Conservation (phyloP, 2,888 invertebrate genomes). For the Urechis unicinctus region DNA sequence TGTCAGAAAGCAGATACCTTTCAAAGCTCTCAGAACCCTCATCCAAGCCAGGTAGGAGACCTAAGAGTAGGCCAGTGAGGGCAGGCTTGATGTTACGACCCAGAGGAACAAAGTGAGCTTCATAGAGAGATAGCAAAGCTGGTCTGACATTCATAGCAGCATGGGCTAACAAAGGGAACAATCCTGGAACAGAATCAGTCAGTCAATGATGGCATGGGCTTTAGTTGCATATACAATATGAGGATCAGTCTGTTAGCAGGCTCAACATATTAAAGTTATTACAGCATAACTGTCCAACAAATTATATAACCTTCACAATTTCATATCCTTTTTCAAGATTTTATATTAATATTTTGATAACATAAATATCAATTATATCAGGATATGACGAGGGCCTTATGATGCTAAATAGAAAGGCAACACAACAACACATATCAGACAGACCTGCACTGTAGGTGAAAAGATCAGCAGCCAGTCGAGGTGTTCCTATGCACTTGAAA, state of each 20-base stretch:
- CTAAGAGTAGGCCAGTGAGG: slow-evolving; percentile 79
- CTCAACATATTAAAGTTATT: too few species aligned
- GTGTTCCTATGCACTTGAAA: slow-evolving; percentile 80
- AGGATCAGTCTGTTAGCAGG: too few species aligned
- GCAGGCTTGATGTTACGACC: slow-evolving; percentile 71
- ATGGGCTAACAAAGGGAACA: slow-evolving; percentile 81
- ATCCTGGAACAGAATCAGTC: slow-evolving; percentile 58
- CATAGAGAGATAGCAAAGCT: slow-evolving; percentile 72
- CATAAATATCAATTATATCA: too few species aligned
- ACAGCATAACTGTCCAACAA: too few species aligned
- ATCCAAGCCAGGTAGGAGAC: slow-evolving; percentile 79
- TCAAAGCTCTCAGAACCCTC: slow-evolving; percentile 78
- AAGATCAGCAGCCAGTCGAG: slow-evolving; percentile 69
- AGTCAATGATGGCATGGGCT: neutral
- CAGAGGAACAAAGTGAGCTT: slow-evolving; percentile 78
- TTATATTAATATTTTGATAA: too few species aligned
- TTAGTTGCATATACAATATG: too few species aligned
- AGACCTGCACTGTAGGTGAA: slow-evolving; percentile 64
- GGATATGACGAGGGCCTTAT: too few species aligned
- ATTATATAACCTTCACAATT: too few species aligned
- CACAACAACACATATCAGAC: too few species aligned
- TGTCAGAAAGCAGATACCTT: slow-evolving; percentile 50
- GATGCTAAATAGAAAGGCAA: too few species aligned
- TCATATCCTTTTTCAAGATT: too few species aligned
- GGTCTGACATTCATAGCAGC: slow-evolving; percentile 86